phyloP scores from a whole-genome alignment of 1,140 invertebrate genomes.

The Glomeris maerens region DNA sequence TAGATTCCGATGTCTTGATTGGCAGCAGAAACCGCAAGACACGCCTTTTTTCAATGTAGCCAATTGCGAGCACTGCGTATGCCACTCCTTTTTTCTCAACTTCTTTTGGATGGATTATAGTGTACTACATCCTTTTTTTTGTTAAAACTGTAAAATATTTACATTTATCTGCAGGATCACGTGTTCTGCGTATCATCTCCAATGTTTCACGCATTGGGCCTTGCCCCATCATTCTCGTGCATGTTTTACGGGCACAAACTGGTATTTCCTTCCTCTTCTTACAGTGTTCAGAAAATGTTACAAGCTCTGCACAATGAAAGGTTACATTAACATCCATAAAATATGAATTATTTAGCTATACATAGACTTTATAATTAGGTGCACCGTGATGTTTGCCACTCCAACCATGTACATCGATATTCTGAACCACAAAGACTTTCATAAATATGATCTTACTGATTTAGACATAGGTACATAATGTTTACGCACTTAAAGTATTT shows the following conservation, averaged over 20 bases:
- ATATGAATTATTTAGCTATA: not conserved
- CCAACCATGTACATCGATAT: slow-evolving; percentile 42
- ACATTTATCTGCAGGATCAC: too few relatives aligned
- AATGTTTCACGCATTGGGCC: slow-evolving; percentile 1
- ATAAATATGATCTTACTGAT: not conserved
- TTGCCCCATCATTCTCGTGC: not conserved
- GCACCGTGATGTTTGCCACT: not conserved
- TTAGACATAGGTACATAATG: slow-evolving; percentile 7
- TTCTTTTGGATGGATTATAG: too few relatives aligned
- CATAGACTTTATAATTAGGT: not conserved
- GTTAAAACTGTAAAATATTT: too few relatives aligned
- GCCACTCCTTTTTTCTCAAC: too few relatives aligned
- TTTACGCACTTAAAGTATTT: not conserved
- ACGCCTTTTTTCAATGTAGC: too few relatives aligned
- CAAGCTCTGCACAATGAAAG: not conserved
- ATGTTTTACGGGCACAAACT: not conserved
- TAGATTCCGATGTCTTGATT: too few relatives aligned
- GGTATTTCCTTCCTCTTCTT: not conserved
- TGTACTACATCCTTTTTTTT: too few relatives aligned
- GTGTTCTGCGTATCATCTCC: not conserved
- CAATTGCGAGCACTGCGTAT: too few relatives aligned
- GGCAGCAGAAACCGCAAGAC: too few relatives aligned
- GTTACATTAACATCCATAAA: not conserved
- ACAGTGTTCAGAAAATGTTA: not conserved
- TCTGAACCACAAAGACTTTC: slow-evolving; percentile 25